These are phyloP conservation scores for Pteria penguin DNA, from an alignment of 2,888 invertebrate species.

Conservation along the genomic window DNA sequence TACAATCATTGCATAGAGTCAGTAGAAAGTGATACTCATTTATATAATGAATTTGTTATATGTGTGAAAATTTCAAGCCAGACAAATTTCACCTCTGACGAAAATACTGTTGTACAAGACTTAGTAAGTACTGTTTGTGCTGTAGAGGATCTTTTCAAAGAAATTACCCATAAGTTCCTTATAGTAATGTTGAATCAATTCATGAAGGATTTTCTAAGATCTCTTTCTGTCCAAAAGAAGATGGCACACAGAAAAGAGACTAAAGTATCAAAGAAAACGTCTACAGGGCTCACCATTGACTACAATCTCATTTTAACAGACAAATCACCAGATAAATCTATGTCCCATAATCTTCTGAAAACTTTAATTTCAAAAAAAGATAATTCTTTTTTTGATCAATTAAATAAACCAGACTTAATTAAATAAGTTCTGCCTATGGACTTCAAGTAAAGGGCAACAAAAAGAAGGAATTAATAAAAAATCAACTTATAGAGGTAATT, in stretches of 20 bases:
- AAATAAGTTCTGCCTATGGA: no score
- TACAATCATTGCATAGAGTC: background rate
- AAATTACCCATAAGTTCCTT: background rate
- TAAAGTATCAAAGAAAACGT: background rate
- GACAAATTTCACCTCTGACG: background rate
- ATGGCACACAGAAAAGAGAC: slow-evolving; percentile 1
- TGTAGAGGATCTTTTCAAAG: background rate
- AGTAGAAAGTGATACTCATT: background rate
- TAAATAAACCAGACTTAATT: no score
- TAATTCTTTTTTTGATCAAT: no score
- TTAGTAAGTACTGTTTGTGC: background rate
- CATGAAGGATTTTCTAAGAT: background rate
- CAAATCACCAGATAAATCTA: background rate
- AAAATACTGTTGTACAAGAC: background rate
- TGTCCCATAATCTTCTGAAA: background rate
- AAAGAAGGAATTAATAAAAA: no score
- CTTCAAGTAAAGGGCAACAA: no score
- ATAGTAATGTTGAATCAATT: background rate
- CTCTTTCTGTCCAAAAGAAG: background rate
- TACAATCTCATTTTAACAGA: background rate
- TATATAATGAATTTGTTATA: background rate
- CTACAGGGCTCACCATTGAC: background rate
- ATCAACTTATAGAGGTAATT: no score
- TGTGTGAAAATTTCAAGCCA: background rate
- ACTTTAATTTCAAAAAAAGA: no score